Percentiles rank a stretch among this genome's conserved stretches.
phyloP scores from a whole-genome alignment of 2,888 invertebrate genomes.

The Philonicus albiceps region DNA sequence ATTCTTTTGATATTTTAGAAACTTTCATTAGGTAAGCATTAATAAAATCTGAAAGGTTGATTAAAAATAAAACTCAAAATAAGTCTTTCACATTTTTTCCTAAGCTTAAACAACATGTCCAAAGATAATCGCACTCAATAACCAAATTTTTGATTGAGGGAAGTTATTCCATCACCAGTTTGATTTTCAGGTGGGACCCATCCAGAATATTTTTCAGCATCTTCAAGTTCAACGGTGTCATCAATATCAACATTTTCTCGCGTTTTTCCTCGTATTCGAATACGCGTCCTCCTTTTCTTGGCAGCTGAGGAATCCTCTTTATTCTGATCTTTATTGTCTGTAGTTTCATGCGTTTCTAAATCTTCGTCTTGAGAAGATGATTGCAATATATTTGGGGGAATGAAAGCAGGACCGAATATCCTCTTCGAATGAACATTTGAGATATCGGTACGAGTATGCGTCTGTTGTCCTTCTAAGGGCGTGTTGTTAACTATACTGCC shows the following conservation, averaged over 20 bases:
- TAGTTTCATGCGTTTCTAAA: neutral
- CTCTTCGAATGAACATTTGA: slow-evolving; percentile 24
- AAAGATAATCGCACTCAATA: slow-evolving; percentile 68
- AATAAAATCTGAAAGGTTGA: neutral
- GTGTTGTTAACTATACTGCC: neutral
- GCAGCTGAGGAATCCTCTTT: slow-evolving; percentile 3
- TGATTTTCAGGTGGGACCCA: slow-evolving; percentile 82
- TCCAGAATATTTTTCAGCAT: slow-evolving; percentile 72
- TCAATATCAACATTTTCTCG: slow-evolving; percentile 61
- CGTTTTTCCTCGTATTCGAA: slow-evolving; percentile 53
- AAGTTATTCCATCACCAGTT: slow-evolving; percentile 79
- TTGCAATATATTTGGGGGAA: slow-evolving; percentile 52
- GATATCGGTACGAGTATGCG: too few species aligned
- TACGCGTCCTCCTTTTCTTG: neutral
- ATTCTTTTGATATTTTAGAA: neutral
- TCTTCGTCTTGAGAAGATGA: neutral
- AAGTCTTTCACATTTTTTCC: neutral
- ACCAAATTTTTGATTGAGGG: slow-evolving; percentile 79
- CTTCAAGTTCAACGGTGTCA: slow-evolving; percentile 64
- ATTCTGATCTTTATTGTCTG: slow-evolving; percentile 41
- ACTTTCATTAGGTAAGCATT: too few species aligned
- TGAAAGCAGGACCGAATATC: slow-evolving; percentile 50
- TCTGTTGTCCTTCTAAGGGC: neutral
- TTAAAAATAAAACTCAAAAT: neutral
- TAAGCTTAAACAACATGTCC: neutral